Percentiles rank a stretch among this genome's conserved stretches.
Evolutionary conservation across 2,797 vertebrate genomes (phyloP).

Genomic region (Oryzias dopingdopingensis): DNA sequence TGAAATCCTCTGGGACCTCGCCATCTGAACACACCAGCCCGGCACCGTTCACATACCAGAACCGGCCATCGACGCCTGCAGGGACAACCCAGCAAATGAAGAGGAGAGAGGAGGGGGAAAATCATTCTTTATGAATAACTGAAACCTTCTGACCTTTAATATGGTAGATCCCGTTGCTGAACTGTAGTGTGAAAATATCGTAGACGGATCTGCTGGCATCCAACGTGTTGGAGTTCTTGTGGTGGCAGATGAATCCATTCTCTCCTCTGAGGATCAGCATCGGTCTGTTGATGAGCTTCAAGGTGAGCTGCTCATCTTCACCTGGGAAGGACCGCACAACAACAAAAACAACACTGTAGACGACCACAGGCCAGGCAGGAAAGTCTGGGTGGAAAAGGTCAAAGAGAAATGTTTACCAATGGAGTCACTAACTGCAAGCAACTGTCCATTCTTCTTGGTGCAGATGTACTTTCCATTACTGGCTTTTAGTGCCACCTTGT

Average conservation of each 20-base stretch:
- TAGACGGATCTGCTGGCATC: conserved; percentile 92
- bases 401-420: conserved; percentile 76
- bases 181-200: conserved; percentile 89
- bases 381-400: neutral
- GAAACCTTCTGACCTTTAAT: conserved; percentile 83
- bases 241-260: conserved; percentile 94
- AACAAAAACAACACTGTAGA: neutral
- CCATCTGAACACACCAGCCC: conserved; percentile 90
- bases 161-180: conserved; percentile 89
- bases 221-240: conserved; percentile 89
- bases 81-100: neutral
- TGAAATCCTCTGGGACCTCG: conserved; percentile 88
- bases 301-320: conserved; percentile 85
- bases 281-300: conserved; percentile 95
- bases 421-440: conserved; percentile 86
- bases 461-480: conserved; percentile 94
- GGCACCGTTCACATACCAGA: conserved; percentile 89
- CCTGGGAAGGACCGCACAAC: conserved; percentile 68
- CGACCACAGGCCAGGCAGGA: neutral
- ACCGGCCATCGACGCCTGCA: conserved; percentile 85
- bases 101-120: too few species aligned
- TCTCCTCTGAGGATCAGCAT: conserved; percentile 91
- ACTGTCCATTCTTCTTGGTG: conserved; percentile 95
- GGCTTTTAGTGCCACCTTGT: conserved; percentile 88
- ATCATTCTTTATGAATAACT: neutral